Conservation (phyloP, 1,140 invertebrate genomes). For the Rhopalosiphum padi region DNA sequence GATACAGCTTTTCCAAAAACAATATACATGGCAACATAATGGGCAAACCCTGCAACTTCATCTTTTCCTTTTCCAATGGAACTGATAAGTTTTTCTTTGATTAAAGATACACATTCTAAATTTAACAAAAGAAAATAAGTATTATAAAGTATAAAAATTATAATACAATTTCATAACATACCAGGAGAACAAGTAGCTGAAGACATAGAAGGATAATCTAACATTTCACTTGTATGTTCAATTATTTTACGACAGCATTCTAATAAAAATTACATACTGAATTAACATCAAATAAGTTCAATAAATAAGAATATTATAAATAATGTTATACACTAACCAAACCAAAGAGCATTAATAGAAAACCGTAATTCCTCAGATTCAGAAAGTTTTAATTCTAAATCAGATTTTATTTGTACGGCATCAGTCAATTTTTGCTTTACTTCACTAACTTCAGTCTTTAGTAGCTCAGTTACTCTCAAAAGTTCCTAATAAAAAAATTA, state of each 20-base stretch:
- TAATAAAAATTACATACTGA: conserved; percentile 63
- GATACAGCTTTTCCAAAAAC: conserved; percentile 75
- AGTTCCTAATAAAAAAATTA: conserved; percentile 27
- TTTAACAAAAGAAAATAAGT: conserved; percentile 31
- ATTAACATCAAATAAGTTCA: conserved; percentile 1
- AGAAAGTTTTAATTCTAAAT: conserved; percentile 46
- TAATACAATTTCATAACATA: conserved; percentile 59
- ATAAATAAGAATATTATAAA: conserved; percentile 11
- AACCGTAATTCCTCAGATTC: conserved; percentile 59
- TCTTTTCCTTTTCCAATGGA: conserved; percentile 53
- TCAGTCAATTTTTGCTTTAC: conserved; percentile 34
- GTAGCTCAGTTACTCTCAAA: neutral
- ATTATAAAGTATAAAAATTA: neutral
- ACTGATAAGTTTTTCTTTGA: conserved; percentile 65
- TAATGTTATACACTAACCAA: conserved; percentile 38
- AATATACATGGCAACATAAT: conserved; percentile 70
- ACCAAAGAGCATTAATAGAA: conserved; percentile 58
- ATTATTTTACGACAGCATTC: conserved; percentile 71
- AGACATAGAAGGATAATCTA: conserved; percentile 75
- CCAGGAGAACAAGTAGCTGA: conserved; percentile 74
- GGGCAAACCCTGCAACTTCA: conserved; percentile 65
- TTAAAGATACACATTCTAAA: conserved; percentile 69
- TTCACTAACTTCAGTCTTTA: conserved; percentile 26
- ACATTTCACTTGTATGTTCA: conserved; percentile 70
- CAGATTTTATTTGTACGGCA: conserved; percentile 24